phyloP scores from a whole-genome alignment of 2,113 vertebrate genomes.

The Megaptera novaeangliae region DNA sequence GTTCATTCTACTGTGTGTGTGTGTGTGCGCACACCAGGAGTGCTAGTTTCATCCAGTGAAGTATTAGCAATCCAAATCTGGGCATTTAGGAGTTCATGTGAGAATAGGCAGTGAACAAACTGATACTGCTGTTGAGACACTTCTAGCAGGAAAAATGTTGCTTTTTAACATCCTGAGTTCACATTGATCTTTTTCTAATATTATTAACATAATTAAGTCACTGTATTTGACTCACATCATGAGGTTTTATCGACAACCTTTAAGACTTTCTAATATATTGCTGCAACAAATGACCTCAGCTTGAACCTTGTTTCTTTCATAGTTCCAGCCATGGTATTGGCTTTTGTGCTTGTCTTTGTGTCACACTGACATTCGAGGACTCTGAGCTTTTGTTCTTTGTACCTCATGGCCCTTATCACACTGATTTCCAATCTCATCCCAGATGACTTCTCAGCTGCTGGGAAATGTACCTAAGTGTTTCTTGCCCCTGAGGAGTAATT shows the following conservation, averaged over 20 bases:
- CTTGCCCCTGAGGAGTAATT: background rate
- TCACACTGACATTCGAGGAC: background rate
- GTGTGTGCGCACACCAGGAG: fast-evolving
- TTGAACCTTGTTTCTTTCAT: background rate
- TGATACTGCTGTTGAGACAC: background rate
- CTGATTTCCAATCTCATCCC: background rate
- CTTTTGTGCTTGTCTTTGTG: background rate
- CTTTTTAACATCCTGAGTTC: background rate
- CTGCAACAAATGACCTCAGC: background rate
- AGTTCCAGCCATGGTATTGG: background rate
- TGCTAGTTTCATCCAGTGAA: background rate
- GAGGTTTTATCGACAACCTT: background rate
- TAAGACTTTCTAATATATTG: background rate
- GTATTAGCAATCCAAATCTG: background rate
- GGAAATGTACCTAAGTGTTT: background rate
- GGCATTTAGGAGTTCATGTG: background rate
- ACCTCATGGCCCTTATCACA: background rate
- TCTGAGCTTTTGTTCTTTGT: background rate
- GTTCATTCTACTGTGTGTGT: background rate
- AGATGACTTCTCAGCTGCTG: background rate
- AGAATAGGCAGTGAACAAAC: background rate
- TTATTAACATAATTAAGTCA: background rate
- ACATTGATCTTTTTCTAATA: background rate
- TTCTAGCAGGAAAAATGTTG: background rate
- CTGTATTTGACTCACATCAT: background rate